Evolutionary conservation across 1,140 invertebrate species (phyloP).

Genomic region (Yoshiicerus persimilis): DNA sequence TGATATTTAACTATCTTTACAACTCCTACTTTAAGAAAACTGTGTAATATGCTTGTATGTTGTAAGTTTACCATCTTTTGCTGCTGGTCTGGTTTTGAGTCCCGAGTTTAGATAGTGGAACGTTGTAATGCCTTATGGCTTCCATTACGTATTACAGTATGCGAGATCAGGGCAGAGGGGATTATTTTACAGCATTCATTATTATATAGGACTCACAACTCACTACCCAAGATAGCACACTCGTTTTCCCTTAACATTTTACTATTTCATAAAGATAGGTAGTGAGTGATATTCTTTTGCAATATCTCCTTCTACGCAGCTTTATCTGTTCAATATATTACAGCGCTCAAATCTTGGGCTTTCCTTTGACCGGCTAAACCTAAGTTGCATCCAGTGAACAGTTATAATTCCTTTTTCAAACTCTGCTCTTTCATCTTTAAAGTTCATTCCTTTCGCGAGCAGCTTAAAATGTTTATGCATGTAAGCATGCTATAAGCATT

Average conservation of each 20-base stretch:
- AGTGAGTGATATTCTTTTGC: not conserved
- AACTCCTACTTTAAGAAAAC: too few species aligned
- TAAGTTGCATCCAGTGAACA: not conserved
- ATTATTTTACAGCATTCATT: too few species aligned
- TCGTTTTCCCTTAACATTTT: too few species aligned
- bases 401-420: not conserved
- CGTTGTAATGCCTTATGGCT: not conserved
- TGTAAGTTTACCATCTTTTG: too few species aligned
- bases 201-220: too few species aligned
- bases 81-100: too few species aligned
- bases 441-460: not conserved
- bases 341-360: not conserved
- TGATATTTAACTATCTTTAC: not conserved
- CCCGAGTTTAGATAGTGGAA: not conserved
- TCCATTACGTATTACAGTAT: not conserved
- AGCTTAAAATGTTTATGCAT: not conserved
- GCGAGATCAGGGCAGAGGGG: not conserved
- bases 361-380: not conserved
- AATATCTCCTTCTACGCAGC: not conserved
- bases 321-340: not conserved
- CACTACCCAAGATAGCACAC: too few species aligned
- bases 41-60: too few species aligned
- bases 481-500: not conserved
- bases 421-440: constrained; percentile 4
- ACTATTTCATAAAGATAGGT: not conserved